Base-by-base conservation (phyloP, 2,888 invertebrate genomes). In the Eupithecia dodoneata region DNA sequence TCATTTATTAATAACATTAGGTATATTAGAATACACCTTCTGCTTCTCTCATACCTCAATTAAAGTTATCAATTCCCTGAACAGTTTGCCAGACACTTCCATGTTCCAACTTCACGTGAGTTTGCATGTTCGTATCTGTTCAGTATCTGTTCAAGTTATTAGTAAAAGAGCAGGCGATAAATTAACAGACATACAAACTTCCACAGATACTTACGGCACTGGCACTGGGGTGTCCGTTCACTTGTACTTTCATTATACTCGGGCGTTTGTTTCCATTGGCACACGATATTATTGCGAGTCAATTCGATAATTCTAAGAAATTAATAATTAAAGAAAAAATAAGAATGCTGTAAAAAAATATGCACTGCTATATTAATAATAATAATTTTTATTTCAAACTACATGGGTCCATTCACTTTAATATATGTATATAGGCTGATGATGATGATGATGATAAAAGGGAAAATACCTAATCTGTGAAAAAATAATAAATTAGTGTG, bases 161-260 rank as follows among this genome's bases (percentile, higher is more conserved):
- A 70, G 75, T 71, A 72, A 76, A 63, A 63, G 63, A 65, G 80
- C 75, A 76, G 83, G 81, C 89, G 86, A 91, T 93, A 93, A 93
- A 93, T 92, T 90, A 89, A 85, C 86, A 86, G 85, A 87, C 87
- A 86, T 87, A 89, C 88, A 89, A 92, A 92, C 87, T 92, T 85
- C 85, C 81, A 81, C 83, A 87, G 89, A 92, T 92, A 93, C 92
- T 93, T 92, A 90, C 90, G 85, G 88, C 89, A 85, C 87, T 86
- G 88, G 91, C 89, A 85, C 87, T 86, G 88, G 91, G 91, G 91
- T 93, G 94, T 94, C 94, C 94, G 88, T 92, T 93, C 91, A 92
- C 92, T 94, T 94, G 92, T 94, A 91, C 93, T 94, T 94, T 94
- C 94, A 91, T 93, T 91, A 91, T 90, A 90, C 90, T 91, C 88